phyloP scores from a whole-genome alignment of 2,888 invertebrate species.

The Choreutis nemorana region DNA sequence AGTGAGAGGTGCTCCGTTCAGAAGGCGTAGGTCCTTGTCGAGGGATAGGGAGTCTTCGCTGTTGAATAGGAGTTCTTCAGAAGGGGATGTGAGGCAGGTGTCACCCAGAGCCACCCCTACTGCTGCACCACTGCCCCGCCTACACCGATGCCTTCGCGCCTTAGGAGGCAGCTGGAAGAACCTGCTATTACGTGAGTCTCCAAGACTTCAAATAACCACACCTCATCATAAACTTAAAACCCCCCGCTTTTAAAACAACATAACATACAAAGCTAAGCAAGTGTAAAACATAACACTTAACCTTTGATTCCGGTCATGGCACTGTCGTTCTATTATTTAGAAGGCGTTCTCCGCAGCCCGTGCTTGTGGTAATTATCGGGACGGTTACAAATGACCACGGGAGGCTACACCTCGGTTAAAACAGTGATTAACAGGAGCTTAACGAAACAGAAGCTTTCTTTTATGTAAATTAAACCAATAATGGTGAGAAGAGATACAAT shows the following conservation, averaged over 20 bases:
- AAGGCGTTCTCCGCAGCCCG: conserved; percentile 34
- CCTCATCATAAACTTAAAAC: conserved; percentile 6
- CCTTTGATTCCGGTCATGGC: conserved; percentile 35
- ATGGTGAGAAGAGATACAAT: too few relatives aligned
- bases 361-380: conserved; percentile 49
- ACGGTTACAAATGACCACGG: conserved; percentile 54
- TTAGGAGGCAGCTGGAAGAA: conserved; percentile 84
- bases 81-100: conserved; percentile 69
- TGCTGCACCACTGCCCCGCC: conserved; percentile 48
- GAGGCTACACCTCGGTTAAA: conserved; percentile 39
- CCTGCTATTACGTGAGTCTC: conserved; percentile 77
- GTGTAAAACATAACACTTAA: conserved; percentile 35
- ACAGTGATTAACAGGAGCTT: conserved; percentile 49
- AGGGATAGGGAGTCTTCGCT: conserved; percentile 58
- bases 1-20: conserved; percentile 50
- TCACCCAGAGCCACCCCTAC: conserved; percentile 38
- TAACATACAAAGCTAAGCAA: conserved; percentile 19
- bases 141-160: conserved; percentile 76
- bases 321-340: conserved; percentile 46
- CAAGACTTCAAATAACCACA: conserved; percentile 24
- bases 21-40: conserved; percentile 51
- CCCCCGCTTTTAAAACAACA: conserved; percentile 5
- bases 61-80: conserved; percentile 74
- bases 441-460: conserved; percentile 56
- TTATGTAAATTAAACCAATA: conserved; percentile 53